Evolutionary conservation across 2,797 vertebrate species (phyloP).

Genomic region (Hippocampus kuda): DNA sequence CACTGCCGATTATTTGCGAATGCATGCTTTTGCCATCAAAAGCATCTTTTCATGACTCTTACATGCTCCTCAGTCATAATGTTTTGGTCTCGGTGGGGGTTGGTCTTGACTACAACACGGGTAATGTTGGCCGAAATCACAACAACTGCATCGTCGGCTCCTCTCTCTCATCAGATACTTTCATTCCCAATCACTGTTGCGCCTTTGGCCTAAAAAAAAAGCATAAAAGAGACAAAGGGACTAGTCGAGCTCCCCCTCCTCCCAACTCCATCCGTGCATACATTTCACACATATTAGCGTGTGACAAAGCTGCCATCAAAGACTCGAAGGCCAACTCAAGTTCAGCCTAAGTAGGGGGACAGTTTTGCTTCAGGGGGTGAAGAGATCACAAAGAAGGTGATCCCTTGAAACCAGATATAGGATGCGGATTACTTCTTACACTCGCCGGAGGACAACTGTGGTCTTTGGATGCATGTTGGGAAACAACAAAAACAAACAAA

Average conservation of each 20-base stretch:
- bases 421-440: neutral
- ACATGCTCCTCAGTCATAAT: no score
- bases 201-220: neutral
- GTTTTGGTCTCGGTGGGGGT: no score
- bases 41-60: no score
- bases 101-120: no score
- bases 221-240: slow-evolving; percentile 5
- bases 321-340: slow-evolving; percentile 31
- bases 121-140: neutral
- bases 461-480: neutral
- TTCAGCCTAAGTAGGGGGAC: slow-evolving; percentile 16
- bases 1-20: no score
- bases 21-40: no score
- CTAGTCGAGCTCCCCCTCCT: slow-evolving; percentile 14
- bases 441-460: no score
- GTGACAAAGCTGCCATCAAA: slow-evolving; percentile 49
- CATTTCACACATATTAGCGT: slow-evolving; percentile 40
- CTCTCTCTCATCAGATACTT: slow-evolving; percentile 2
- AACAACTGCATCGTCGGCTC: neutral
- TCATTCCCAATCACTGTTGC: neutral
- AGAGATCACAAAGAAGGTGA: slow-evolving; percentile 39
- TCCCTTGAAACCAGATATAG: slow-evolving; percentile 19
- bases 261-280: slow-evolving; percentile 29
- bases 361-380: slow-evolving; percentile 13
- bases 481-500: neutral